Base-by-base conservation (phyloP, 2,113 vertebrate genomes). In the Petrocephalus microphthalmus region DNA sequence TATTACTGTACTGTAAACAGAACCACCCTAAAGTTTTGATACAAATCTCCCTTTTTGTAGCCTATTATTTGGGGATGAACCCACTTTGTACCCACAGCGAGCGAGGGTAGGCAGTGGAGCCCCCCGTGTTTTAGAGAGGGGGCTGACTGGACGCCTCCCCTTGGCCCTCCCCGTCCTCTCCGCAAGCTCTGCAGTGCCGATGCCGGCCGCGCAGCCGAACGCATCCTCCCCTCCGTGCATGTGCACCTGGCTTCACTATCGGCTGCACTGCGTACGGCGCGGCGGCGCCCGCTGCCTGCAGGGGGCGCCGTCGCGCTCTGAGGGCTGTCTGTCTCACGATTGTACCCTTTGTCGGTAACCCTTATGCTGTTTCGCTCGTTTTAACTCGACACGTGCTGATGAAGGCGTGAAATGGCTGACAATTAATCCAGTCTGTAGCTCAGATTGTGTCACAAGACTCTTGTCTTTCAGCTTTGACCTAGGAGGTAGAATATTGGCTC, bases 1-100 rank as follows among this genome's bases (percentile, higher is more conserved):
- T 60, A 85, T 49, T 52, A 85, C 88, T 88, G 88, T 85, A 85
- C 56, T 67, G 87, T 82, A 60, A 49, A 83, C 87, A 84, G 87
- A 88, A 84, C 87, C 10, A 78, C 82, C 87, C 25, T 83, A 29
- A 60, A 54, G 78, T 88, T 88, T 88, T 88, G 87, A 88, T 88
- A 88, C 53, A 53, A 82, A 82, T 42, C 5, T 22, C 33, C 42
- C 67, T 52, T 56, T 88, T 88, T 56, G 64, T 87, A 60, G 57
- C 87, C 78, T 37, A 57, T 88, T 84, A 82, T 82, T 60, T 88
- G 53, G 53, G 74, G 74, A 22, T 57, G 74, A 88, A 84, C 17
- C 29, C 11, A 37, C 33, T 86, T 45, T 86, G 56, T 64, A 64
- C 71, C 71, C 49, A 15, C 22, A 19, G 71, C 13, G 33, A 29